phyloP scores from a whole-genome alignment of 2,113 vertebrate genomes.

The Canis aureus region DNA sequence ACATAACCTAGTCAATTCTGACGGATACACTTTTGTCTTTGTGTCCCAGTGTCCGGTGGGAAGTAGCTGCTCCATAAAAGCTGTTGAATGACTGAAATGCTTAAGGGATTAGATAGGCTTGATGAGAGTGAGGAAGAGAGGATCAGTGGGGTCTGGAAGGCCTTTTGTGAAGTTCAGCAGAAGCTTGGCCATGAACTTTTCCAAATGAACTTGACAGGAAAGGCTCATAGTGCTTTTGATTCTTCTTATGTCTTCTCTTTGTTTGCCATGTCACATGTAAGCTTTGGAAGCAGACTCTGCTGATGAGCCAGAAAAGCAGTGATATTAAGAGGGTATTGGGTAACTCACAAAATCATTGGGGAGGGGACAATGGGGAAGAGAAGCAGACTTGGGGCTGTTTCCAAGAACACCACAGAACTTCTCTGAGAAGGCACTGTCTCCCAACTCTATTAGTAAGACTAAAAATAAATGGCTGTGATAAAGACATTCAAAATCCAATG shows the following conservation, averaged over 20 bases:
- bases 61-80: background rate
- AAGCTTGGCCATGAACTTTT: background rate
- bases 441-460: background rate
- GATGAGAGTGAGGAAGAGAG: background rate
- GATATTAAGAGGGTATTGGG: background rate
- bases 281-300: background rate
- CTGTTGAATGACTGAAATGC: background rate
- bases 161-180: background rate
- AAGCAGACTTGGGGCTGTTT: background rate
- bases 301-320: background rate
- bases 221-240: background rate
- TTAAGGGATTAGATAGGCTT: background rate
- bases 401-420: background rate
- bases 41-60: background rate
- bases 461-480: background rate
- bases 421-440: background rate
- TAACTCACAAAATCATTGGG: background rate
- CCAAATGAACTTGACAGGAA: background rate
- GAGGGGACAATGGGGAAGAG: background rate
- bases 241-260: background rate
- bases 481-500: background rate
- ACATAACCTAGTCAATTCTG: background rate
- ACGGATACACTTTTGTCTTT: background rate
- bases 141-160: background rate
- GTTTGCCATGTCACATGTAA: background rate